Conservation (phyloP, 2,113 vertebrate genomes). For the Boulengeromyrus knoepffleri region DNA sequence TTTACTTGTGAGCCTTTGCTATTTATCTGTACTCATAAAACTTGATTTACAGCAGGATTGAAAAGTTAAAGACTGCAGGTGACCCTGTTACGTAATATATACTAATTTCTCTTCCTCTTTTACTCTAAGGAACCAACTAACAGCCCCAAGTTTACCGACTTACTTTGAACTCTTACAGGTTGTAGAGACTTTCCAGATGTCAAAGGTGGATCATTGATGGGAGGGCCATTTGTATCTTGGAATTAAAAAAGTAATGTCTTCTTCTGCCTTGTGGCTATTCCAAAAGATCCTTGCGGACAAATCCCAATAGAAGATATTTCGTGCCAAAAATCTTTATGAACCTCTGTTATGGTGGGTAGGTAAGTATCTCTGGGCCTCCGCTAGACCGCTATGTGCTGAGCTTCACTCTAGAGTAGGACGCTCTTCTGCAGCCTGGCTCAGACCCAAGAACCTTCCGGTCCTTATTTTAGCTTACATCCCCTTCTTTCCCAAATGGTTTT, state of each 20-base stretch:
- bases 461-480: background rate
- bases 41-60: background rate
- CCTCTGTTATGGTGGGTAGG: background rate
- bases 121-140: background rate
- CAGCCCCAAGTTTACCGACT: background rate
- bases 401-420: background rate
- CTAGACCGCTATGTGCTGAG: background rate
- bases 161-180: background rate
- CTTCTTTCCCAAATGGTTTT: background rate
- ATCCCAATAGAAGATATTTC: background rate
- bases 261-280: background rate
- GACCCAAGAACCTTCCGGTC: slow-evolving; percentile 5
- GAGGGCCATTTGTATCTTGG: background rate
- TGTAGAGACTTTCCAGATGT: background rate
- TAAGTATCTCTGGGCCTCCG: background rate
- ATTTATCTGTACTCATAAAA: background rate
- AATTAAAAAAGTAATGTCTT: background rate
- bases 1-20: background rate
- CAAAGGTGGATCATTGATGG: background rate
- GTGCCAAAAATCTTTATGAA: background rate
- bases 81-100: background rate
- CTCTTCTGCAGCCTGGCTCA: background rate
- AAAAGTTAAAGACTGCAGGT: background rate
- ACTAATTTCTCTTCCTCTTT: background rate
- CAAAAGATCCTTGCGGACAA: background rate